phyloP scores from a whole-genome alignment of 30 jellyfish, hydroid and myxozoan genomes.

The Chrysaora quinquecirrha region DNA sequence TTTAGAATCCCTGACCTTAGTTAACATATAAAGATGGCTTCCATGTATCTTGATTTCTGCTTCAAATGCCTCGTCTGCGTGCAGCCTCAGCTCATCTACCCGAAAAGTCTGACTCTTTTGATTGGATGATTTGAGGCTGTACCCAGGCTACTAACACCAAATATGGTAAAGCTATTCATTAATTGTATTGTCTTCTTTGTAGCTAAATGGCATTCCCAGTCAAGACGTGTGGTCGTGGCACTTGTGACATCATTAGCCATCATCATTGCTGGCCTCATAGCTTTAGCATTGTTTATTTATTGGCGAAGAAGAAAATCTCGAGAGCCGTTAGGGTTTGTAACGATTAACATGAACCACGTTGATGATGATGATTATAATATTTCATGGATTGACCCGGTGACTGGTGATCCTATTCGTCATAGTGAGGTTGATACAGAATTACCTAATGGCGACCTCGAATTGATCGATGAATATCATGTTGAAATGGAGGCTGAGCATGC shows the following conservation, averaged over 20 bases:
- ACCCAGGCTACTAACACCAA: no score
- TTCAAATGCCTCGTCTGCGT: no score
- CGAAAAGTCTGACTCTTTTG: no score
- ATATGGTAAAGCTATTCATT: no score
- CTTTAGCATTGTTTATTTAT: constrained; percentile 16
- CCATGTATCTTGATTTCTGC: no score
- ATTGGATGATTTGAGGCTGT: no score
- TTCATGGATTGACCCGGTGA: constrained; percentile 66
- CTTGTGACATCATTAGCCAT: constrained; percentile 34
- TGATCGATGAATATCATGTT: constrained; percentile 30
- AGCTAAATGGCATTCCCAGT: background rate
- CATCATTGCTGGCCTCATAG: constrained; percentile 34
- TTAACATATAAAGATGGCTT: no score
- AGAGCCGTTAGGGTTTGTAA: constrained; percentile 61
- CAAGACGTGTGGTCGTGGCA: constrained; percentile 32
- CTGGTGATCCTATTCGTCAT: constrained; percentile 59
- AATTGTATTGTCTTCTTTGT: no score
- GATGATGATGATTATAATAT: constrained; percentile 65
- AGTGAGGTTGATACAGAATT: constrained; percentile 38
- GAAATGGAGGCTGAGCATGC: constrained; percentile 54
- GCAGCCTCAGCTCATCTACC: no score
- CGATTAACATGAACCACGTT: constrained; percentile 46
- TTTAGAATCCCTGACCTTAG: no score
- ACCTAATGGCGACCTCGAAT: constrained; percentile 51
- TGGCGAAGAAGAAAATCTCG: constrained; percentile 46